A percentile compares a stretch with the other conserved stretches of the same genome.
phyloP scores from a whole-genome alignment of 2,888 invertebrate species.

The Callosobruchus maculatus region DNA sequence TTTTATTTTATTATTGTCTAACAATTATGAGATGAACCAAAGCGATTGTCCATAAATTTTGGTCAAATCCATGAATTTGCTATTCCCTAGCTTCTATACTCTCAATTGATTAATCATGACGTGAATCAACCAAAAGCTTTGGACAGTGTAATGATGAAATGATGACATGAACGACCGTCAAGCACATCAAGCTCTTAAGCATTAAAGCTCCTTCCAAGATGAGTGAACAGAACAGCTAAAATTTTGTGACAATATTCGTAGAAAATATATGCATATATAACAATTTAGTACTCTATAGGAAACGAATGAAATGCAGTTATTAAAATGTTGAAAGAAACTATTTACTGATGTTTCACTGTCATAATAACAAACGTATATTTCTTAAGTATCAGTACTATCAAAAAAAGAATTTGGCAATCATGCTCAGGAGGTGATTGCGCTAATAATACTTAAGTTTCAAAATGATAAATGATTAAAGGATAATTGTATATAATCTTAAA shows the following conservation, averaged over 20 bases:
- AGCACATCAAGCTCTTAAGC: constrained; percentile 15
- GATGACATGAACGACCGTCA: constrained; percentile 7
- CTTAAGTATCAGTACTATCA: too few species aligned
- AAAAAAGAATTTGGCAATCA: not conserved
- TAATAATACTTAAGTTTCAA: not conserved
- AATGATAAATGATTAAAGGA: not conserved
- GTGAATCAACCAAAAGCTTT: not conserved
- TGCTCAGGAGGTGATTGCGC: not conserved
- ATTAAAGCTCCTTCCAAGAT: constrained; percentile 3
- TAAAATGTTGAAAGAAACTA: constrained; percentile 24
- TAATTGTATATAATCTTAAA: not conserved
- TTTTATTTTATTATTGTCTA: constrained; percentile 21
- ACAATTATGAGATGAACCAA: constrained; percentile 7
- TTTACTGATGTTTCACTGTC: not conserved
- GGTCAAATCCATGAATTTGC: not conserved
- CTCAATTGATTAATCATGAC: not conserved
- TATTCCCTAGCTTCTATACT: not conserved
- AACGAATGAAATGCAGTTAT: constrained; percentile 34
- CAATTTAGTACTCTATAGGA: constrained; percentile 44
- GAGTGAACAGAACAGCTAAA: constrained; percentile 9
- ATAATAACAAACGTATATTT: too few species aligned
- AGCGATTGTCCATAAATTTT: not conserved
- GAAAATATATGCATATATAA: constrained; percentile 43
- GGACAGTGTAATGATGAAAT: not conserved
- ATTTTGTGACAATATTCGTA: constrained; percentile 35